Base-by-base conservation (phyloP, 2,113 vertebrate genomes). In the Melanostigma gelatinosum region DNA sequence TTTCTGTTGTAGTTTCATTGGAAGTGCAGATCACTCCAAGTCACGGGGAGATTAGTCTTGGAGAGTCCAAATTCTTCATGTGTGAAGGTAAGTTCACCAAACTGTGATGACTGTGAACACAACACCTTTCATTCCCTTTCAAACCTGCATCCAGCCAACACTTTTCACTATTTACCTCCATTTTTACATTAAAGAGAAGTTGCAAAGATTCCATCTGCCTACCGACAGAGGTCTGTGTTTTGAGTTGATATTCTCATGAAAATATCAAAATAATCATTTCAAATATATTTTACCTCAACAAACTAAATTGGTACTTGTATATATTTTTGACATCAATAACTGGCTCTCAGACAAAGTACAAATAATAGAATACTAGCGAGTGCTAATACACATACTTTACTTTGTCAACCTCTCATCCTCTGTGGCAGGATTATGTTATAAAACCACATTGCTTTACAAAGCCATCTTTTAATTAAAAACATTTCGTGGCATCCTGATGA, bases 11-110 rank as follows among this genome's bases (percentile, higher is more conserved):
- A 99, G 98, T 94, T 78, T 96, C 97, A 86, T 95, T 99, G 87
- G 96, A 99, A 81, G 97, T 99, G 91, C 95, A 97, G 90, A 99
- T 99, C 64, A 97, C 94, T 77, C 98, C 98, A 20, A 95, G 95
- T 58, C 96, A 98, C 85, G 97, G 97, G 8, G 98, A 99, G 92
- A 97, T 99, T 92, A 98, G 97, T 65, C 96, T 99, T 6, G 98
- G 97, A 93, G 98, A 99, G 62, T 99, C 98, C 62, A 99, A 99
- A 77, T 99, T 99, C 96, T 99, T 99, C 95, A 87, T 98, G 88
- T 99, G 98, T 72, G 96, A 97, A 95, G 98, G 98, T 97, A 95
- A 91, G 88, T 80, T 40, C 29, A 64, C 42, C 15, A 67, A 62
- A 61, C 15, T 36, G 8, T 54, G 29, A 29, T 11, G 16, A 55